Conservation (phyloP, 2,113 vertebrate genomes). For the Procavia capensis region DNA sequence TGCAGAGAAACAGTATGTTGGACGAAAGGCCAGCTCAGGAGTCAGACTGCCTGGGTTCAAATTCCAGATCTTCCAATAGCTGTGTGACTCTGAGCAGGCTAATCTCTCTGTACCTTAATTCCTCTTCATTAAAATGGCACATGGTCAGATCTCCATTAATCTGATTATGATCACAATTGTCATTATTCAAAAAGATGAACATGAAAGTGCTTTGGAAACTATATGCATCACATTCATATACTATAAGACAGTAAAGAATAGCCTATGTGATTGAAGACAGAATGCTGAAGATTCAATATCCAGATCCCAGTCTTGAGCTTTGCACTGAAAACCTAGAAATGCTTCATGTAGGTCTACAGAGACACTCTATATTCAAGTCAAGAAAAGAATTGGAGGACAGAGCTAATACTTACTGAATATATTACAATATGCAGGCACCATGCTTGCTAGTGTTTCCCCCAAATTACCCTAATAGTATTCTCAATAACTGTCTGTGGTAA, state of each 20-base stretch:
- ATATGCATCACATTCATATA: too few species aligned
- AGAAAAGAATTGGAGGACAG: neutral
- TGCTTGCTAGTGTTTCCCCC: neutral
- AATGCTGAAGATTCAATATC: neutral
- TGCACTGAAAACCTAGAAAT: neutral
- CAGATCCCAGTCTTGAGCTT: neutral
- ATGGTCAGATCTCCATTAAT: neutral
- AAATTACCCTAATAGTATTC: neutral
- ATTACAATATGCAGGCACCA: neutral
- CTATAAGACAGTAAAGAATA: neutral
- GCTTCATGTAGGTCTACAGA: neutral
- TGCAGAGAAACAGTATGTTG: neutral
- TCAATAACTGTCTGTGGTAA: neutral
- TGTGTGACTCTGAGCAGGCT: neutral
- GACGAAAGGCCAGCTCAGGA: neutral
- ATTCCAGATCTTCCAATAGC: neutral
- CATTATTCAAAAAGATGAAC: neutral
- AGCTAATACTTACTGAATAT: neutral
- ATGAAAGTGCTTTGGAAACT: neutral
- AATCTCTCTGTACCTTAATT: neutral
- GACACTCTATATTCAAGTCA: neutral
- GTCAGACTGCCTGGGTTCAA: neutral
- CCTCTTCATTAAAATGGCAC: neutral
- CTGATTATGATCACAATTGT: neutral
- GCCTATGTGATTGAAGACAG: neutral